These are phyloP conservation scores for Calcarius lapponicus DNA, from an alignment of 2,797 vertebrate genomes.

Conservation along the genomic window DNA sequence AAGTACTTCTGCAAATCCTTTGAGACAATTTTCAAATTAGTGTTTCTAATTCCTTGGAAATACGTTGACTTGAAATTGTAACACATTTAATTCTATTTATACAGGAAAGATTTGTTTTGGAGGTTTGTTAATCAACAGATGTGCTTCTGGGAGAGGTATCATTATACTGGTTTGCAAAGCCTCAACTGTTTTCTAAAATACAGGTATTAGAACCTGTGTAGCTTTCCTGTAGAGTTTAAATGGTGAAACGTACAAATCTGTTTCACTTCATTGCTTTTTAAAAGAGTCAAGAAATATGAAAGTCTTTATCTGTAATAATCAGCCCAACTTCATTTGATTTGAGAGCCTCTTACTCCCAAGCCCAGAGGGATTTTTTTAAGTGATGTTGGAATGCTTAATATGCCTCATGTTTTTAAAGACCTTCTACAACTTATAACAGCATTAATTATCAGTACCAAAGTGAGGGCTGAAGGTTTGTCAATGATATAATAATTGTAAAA, in stretches of 20 bases:
- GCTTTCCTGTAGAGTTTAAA: background rate
- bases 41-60: constrained; percentile 5
- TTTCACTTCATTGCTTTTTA: background rate
- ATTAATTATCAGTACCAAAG: background rate
- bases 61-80: background rate
- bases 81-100: constrained; percentile 5
- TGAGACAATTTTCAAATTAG: constrained; percentile 18
- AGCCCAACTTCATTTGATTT: background rate
- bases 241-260: background rate
- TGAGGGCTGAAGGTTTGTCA: background rate
- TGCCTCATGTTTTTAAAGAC: background rate
- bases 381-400: background rate
- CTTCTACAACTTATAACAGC: background rate
- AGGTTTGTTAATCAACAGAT: constrained; percentile 2
- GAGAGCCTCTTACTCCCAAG: background rate
- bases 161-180: background rate
- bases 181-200: background rate
- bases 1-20: background rate
- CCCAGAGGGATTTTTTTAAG: background rate
- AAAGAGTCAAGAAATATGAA: background rate
- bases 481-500: background rate
- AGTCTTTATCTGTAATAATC: background rate
- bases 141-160: background rate
- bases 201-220: background rate
- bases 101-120: background rate